Base-by-base conservation (phyloP, 2,888 invertebrate species). In the Metacarcinus magister region DNA sequence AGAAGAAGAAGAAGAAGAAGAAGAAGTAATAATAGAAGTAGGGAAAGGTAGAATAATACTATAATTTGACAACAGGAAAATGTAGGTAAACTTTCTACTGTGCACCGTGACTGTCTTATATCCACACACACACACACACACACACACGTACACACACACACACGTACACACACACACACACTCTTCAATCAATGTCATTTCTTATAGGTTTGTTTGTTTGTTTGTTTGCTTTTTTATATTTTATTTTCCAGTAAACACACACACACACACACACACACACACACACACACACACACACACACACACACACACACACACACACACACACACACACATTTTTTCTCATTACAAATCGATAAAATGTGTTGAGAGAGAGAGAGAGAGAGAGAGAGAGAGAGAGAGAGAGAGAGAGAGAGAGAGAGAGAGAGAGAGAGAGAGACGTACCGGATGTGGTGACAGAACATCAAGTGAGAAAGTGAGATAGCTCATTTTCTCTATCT, bases 391-490 rank as follows among this genome's bases (percentile, higher is more conserved):
- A 82, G 82, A 82, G 82, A 82, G 82, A 82, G 82, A 82, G 82
- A 82, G 82, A 82, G 82, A 82, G 82, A 82, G 82, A 82, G 82
- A 82, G 82, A 82, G 82, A 82, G 82, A 82, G 82, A 82, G 82
- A 82, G 82, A 82, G 82, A 82, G 82, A 82, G 82, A 82, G 82
- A 82, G 82, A 82, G 82, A 82, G 82, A 82, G 82, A 23, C 32
- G 32, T 82, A 32, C 82, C 82, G 82, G 82, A 82, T 82, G 32
- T 82, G 10, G 32, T 28, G 82, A 82, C 28, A 28, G 28, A 82
- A 67, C 67, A n/a, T 67, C 10, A 67, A 67, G 67, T 23, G 23
- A 67, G 67, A 67, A 67, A 67, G 67, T 67, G 67, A 67, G 67
- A 67, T 23, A 67, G 67, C 5, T 67, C 19, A 16, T 16, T 67